A percentile compares a stretch with the other conserved stretches of the same genome.
These are phyloP conservation scores for Enteromius argenteus DNA, from an alignment of 2,797 vertebrate species.

Conservation along the genomic window DNA sequence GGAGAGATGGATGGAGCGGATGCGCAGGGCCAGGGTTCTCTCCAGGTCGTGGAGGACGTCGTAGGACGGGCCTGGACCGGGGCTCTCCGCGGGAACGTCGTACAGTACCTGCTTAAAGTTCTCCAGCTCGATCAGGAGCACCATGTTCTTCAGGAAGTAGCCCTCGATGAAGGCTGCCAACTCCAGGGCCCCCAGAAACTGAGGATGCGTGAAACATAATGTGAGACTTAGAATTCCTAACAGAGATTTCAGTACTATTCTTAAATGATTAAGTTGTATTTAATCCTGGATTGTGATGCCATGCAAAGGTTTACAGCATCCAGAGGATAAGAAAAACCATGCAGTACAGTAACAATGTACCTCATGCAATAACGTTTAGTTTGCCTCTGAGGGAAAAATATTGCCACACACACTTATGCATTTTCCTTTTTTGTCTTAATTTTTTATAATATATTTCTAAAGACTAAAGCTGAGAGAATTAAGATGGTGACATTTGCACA, in stretches of 20 bases:
- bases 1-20: slow-evolving; percentile 98
- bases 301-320: background rate
- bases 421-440: background rate
- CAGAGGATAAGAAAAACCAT: background rate
- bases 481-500: slow-evolving; percentile 10
- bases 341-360: no score
- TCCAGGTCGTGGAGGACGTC: slow-evolving; percentile 94
- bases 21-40: slow-evolving; percentile 93
- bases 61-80: slow-evolving; percentile 80
- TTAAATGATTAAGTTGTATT: background rate
- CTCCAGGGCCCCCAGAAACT: slow-evolving; percentile 95
- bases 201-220: background rate
- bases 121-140: slow-evolving; percentile 96
- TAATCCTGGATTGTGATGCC: background rate
- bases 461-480: background rate
- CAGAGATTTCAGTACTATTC: background rate
- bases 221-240: background rate
- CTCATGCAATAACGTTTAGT: background rate
- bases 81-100: slow-evolving; percentile 85
- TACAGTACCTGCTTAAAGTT: slow-evolving; percentile 96
- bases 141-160: slow-evolving; percentile 99
- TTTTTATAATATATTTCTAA: background rate
- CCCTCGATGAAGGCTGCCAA: slow-evolving; percentile 95
- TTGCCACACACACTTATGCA: background rate
- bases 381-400: background rate